Evolutionary conservation across 1,140 invertebrate species (phyloP).

Genomic region (Drosophila serrata): DNA sequence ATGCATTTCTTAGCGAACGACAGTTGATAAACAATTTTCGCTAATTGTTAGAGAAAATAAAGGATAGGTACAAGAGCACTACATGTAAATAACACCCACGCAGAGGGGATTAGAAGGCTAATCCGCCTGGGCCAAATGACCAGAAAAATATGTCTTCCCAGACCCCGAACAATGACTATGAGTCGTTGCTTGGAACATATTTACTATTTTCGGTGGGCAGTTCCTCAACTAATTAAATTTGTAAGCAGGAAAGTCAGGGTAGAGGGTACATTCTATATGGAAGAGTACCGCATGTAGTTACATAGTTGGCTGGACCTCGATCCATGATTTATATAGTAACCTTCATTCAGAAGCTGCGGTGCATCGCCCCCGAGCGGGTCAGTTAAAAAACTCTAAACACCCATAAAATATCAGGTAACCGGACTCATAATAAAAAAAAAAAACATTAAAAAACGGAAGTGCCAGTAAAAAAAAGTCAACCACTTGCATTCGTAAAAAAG

Average conservation of each 20-base stretch:
- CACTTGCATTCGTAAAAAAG: constrained; percentile 57
- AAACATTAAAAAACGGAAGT: constrained; percentile 61
- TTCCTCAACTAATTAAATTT: constrained; percentile 67
- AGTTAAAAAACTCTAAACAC: constrained; percentile 43
- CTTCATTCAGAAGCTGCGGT: constrained; percentile 23
- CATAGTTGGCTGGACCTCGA: not conserved
- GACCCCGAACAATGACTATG: constrained; percentile 10
- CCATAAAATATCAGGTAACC: constrained; percentile 53
- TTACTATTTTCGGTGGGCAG: constrained; percentile 57
- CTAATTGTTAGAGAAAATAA: constrained; percentile 54
- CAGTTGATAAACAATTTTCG: constrained; percentile 34
- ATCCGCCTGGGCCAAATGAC: constrained; percentile 54
- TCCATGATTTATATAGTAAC: not conserved
- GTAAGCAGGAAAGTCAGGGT: constrained; percentile 40
- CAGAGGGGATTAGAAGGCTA: constrained; percentile 59
- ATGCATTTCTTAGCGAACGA: constrained; percentile 2
- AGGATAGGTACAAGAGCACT: constrained; percentile 34
- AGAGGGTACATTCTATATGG: not conserved
- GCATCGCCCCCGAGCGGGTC: not conserved
- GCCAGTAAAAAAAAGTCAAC: constrained; percentile 70
- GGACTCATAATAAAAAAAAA: constrained; percentile 60
- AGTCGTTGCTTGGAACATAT: constrained; percentile 11
- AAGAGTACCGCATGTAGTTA: not conserved
- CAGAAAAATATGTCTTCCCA: constrained; percentile 18
- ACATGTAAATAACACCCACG: constrained; percentile 65